These are phyloP conservation scores for Geopemphigus sp. DNA, from an alignment of 1,140 invertebrate species.

Conservation along the genomic window DNA sequence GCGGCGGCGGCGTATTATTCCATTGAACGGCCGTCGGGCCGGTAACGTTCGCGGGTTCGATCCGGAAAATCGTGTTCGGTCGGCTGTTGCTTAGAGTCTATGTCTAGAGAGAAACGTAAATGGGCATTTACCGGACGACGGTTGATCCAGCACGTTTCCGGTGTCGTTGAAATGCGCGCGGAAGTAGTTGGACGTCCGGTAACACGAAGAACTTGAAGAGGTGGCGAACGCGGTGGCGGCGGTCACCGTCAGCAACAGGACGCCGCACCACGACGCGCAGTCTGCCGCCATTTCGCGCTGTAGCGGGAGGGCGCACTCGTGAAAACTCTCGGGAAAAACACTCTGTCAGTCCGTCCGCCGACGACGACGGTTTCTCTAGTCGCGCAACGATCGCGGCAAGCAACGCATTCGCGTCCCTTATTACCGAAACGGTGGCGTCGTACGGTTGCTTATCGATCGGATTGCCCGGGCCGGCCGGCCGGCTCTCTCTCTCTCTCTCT, in stretches of 20 bases:
- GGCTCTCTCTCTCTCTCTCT: background rate
- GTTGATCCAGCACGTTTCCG: constrained; percentile 22
- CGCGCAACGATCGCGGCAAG: background rate
- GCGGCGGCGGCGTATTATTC: too few species aligned
- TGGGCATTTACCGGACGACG: background rate
- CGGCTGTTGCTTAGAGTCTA: too few species aligned
- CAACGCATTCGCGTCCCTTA: background rate
- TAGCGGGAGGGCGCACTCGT: too few species aligned
- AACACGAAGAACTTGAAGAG: constrained; percentile 6
- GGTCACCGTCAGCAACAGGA: background rate
- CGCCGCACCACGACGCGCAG: background rate
- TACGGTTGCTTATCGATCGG: background rate
- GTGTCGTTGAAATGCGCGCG: constrained; percentile 42
- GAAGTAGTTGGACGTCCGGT: constrained; percentile 43
- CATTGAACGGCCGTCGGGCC: too few species aligned
- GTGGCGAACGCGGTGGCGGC: background rate
- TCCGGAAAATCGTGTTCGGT: too few species aligned
- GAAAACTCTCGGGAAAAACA: too few species aligned
- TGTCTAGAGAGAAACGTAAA: too few species aligned
- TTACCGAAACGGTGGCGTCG: background rate
- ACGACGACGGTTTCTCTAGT: background rate
- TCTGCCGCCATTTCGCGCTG: background rate
- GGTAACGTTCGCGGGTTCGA: too few species aligned
- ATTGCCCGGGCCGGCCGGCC: background rate
- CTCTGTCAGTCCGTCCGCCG: too few species aligned